Evolutionary conservation across 2,888 invertebrate genomes (phyloP), one percentile per base, ranked within the genome.

Genomic region (Drosophila testacea): DNA sequence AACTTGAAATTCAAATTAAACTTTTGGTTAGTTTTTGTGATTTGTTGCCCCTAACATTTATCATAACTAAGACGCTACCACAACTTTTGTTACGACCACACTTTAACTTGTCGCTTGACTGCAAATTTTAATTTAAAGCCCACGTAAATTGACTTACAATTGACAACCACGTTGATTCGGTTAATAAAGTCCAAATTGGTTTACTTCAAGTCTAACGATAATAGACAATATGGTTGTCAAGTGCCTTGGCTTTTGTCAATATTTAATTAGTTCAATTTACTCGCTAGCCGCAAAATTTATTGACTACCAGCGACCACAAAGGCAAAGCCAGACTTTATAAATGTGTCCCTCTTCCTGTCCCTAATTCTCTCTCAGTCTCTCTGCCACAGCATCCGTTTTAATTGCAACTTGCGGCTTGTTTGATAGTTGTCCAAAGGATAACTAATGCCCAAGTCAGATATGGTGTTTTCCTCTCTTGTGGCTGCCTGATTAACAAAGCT

Each of bases 1-100:
- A 80, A 88, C 84, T 83, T 77, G 50, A 74, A 87, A 89, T 87
- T 87, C 83, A 83, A 83, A 83, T 83, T 83, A 83, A 83, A 83
- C 83, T 83, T 83, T 82, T 69, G 22, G 62, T 69, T 89, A 72
- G 79, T 74, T 77, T 67, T 71, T 65, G 56, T 59, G 80, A 77
- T 80, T 88, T 86, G 84, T 83, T 70, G 52, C 77, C 52, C 16
- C 52, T 65, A 30, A 67, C 84, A 89, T 83, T 81, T 72, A 76
- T 87, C 70, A 83, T 73, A 81, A 80, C 83, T 78, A 64, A 57
- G 11, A 50, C 42, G 42, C 39, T 13, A 42, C n/a, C 27, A 9
- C 16, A 59, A 75, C 55, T 64, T 70, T 67, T 56, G 51, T 44
- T 36, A 34, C 48, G 63, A 48, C 32, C 42, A 54, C 48, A 51